A percentile compares a stretch with the other conserved stretches of the same genome.
Conservation (phyloP, 2,113 vertebrate genomes). For the Chinchilla lanigera region DNA sequence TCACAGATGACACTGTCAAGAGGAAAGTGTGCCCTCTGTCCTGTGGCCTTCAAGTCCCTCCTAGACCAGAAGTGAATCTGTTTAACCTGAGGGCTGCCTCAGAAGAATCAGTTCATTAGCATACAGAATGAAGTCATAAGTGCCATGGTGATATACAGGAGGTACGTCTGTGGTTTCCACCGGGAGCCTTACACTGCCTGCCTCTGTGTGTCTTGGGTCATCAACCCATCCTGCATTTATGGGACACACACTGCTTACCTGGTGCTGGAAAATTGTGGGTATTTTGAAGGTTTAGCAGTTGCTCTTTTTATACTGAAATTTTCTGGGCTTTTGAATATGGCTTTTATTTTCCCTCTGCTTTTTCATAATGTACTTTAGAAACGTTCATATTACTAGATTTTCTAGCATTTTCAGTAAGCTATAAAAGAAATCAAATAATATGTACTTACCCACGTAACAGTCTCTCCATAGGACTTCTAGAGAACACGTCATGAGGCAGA, state of each 20-base stretch:
- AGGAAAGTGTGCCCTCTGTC: neutral
- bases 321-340: neutral
- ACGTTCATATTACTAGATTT: neutral
- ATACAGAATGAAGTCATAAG: neutral
- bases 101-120: neutral
- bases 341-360: neutral
- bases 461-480: neutral
- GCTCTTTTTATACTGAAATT: neutral
- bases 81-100: neutral
- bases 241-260: neutral
- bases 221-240: neutral
- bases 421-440: neutral
- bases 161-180: constrained; percentile 56
- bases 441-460: neutral
- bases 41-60: neutral
- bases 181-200: neutral
- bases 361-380: neutral
- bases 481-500: neutral
- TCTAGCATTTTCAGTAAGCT: neutral
- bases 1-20: neutral
- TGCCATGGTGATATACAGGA: neutral
- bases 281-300: neutral
- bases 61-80: neutral
- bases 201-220: neutral
- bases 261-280: neutral